Percentiles rank a stretch among this genome's conserved stretches.
Conservation (phyloP, 2,113 vertebrate genomes). For the Lagenorhynchus albirostris region DNA sequence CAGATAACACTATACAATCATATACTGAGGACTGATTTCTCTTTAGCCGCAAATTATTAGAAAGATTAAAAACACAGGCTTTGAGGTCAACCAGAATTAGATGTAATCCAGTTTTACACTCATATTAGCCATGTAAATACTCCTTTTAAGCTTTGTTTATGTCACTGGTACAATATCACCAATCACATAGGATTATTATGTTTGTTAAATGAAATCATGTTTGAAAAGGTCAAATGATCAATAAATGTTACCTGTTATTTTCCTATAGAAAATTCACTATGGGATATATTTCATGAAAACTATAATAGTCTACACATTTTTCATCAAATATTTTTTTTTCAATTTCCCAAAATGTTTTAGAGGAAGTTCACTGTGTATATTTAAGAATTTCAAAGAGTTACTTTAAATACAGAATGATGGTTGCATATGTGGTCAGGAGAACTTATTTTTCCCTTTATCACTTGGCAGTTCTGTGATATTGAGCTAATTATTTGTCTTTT, state of each 20-base stretch:
- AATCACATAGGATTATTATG: not conserved
- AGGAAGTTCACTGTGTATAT: not conserved
- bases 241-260: not conserved
- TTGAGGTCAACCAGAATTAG: not conserved
- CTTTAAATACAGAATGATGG: not conserved
- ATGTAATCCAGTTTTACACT: not conserved
- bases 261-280: not conserved
- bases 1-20: not conserved
- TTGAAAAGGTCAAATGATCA: not conserved
- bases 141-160: not conserved
- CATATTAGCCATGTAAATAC: not conserved
- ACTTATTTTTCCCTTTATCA: not conserved
- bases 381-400: not conserved
- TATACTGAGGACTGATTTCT: not conserved
- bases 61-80: not conserved
- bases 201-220: not conserved
- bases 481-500: not conserved
- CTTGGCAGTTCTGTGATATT: not conserved
- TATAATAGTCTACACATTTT: not conserved
- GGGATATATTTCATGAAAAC: not conserved
- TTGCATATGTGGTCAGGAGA: not conserved
- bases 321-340: not conserved
- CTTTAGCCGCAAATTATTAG: not conserved
- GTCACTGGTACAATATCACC: not conserved
- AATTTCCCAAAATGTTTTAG: not conserved